Base-by-base conservation (phyloP, 1,140 invertebrate species). In the Drosophila chauvacae region DNA sequence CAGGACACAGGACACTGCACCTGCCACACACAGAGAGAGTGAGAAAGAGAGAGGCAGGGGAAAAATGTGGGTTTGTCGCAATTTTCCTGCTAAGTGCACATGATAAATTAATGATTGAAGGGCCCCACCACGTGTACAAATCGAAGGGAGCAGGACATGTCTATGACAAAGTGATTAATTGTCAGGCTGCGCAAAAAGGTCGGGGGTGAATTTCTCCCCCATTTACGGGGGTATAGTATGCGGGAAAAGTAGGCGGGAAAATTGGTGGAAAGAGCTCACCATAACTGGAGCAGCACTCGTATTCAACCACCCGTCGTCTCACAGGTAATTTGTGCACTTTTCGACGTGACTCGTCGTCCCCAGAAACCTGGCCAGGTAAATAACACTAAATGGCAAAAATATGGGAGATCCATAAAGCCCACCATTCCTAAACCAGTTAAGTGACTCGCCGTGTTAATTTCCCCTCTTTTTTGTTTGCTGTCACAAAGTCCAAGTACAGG, bases 111-210 rank as follows among this genome's bases (percentile, higher is more conserved):
- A 84, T 84, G 81, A 84, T 84, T 84, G 81, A 62, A 48, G 62
- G 62, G 51, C 18, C 50, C 51, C 30, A 55, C 33, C 45, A 33
- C 33, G 23, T 33, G n/a, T 44, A 18, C 62, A 45, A 64, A 56
- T 71, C 55, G 55, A 58, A 47, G 48, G 45, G 51, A 33, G 51
- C 30, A 50, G 51, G 53, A 26, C 39, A 48, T 35, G 50, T 62
- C 64, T 61, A 83, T 83, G 75, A 80, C 81, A 84, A 84, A 84
- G 81, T 84, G 81, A 84, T 84, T 84, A 84, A 84, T 84, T 84
- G 76, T 79, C 80, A 79, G 71, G 26, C 48, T 56, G 69, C 44
- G 42, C 41, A 26, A 35, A 63, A 53, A 45, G 30, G 30, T 13
- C 18, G 51, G 13, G 13, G 51, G 6, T 55, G 16, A n/a, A 28